phyloP scores from a whole-genome alignment of 2,113 vertebrate species.

The Grallaria varia region DNA sequence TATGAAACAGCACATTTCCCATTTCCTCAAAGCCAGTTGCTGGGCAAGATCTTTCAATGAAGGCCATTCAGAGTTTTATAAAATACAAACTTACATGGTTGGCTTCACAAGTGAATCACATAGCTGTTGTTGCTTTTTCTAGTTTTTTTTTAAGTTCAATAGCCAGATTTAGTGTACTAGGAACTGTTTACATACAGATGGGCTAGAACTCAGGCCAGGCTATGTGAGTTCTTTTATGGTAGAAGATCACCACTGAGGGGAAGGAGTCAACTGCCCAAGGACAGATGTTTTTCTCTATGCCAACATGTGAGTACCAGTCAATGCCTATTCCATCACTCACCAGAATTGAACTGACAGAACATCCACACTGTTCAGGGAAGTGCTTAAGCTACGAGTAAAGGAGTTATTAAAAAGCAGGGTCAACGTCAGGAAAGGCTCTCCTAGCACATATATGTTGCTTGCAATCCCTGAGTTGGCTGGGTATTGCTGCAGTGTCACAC shows the following conservation, averaged over 20 bases:
- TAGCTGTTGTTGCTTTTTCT: neutral
- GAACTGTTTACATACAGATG: neutral
- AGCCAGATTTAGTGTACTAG: neutral
- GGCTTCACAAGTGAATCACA: neutral
- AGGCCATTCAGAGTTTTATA: neutral
- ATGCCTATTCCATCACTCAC: neutral
- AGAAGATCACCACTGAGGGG: neutral
- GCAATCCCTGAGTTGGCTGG: neutral
- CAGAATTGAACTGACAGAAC: neutral
- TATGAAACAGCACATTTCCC: constrained; percentile 40
- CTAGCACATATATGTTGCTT: neutral
- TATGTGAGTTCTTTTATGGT: neutral
- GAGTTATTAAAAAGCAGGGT: neutral
- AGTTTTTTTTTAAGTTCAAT: neutral
- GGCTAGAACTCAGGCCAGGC: neutral
- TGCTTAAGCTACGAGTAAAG: neutral
- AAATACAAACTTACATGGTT: neutral
- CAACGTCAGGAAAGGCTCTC: neutral
- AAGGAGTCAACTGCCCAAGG: neutral
- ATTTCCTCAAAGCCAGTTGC: constrained; percentile 14
- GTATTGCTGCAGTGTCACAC: neutral
- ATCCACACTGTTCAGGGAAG: neutral
- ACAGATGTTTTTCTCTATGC: neutral
- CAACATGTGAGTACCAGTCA: neutral
- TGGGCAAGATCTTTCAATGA: constrained; percentile 22